A percentile compares a stretch with the other conserved stretches of the same genome.
Evolutionary conservation across 2,113 vertebrate genomes (phyloP).

Genomic region (Aspidoscelis tigris): DNA sequence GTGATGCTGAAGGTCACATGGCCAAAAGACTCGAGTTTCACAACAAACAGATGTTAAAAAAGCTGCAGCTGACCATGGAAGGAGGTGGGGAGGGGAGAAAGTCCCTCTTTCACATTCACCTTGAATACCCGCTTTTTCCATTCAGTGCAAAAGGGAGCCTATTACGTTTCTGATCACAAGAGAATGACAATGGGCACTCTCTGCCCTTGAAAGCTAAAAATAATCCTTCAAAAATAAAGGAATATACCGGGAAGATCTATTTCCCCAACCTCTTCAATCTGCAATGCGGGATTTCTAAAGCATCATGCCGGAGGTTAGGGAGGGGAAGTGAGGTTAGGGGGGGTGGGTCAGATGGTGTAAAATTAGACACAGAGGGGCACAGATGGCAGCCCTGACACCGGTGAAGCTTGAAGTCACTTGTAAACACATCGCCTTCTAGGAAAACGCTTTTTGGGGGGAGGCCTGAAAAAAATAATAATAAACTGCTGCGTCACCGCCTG

Average conservation of each 20-base stretch:
- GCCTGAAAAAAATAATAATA: slow-evolving; percentile 57
- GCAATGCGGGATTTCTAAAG: slow-evolving; percentile 77
- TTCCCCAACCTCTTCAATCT: slow-evolving; percentile 45
- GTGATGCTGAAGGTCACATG: slow-evolving; percentile 84
- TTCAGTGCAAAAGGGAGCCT: background rate
- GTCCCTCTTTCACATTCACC: background rate
- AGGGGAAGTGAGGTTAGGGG: background rate
- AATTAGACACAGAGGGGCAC: slow-evolving; percentile 47
- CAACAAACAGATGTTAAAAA: slow-evolving; percentile 93
- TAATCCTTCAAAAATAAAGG: background rate
- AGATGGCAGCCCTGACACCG: slow-evolving; percentile 56
- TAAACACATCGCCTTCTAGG: slow-evolving; percentile 73
- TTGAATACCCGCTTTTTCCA: no score
- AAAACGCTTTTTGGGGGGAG: slow-evolving; percentile 57
- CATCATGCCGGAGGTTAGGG: background rate
- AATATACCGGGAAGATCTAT: rapidly evolving
- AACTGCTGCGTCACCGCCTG: slow-evolving; percentile 73
- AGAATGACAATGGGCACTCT: no score
- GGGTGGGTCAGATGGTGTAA: background rate
- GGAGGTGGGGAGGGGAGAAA: no score
- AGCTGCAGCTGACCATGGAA: slow-evolving; percentile 63
- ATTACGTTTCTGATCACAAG: background rate
- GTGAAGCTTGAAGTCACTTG: slow-evolving; percentile 37
- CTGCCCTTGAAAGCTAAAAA: no score
- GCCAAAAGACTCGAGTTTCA: slow-evolving; percentile 84